phyloP scores from a whole-genome alignment of 2,113 vertebrate genomes.

The Gobius niger region DNA sequence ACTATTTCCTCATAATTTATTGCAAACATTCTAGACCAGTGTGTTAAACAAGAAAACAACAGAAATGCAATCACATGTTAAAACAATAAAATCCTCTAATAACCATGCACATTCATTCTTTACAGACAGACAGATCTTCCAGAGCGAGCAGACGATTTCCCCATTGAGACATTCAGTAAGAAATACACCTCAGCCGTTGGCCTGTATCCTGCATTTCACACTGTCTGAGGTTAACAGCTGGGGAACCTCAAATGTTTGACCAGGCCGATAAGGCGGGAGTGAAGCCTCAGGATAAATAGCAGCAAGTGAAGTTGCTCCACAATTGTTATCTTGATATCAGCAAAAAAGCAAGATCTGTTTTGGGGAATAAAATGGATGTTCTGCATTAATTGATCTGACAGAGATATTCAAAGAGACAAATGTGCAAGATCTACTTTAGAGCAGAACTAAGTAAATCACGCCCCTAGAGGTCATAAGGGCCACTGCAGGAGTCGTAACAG shows the following conservation, averaged over 20 bases:
- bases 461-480: no score
- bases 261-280: conserved; percentile 30
- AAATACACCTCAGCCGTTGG: conserved; percentile 29
- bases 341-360: no score
- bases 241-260: conserved; percentile 26
- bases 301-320: background rate
- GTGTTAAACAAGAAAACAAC: conserved; percentile 9
- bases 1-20: background rate
- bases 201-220: conserved; percentile 38
- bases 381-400: no score
- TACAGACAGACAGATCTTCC: conserved; percentile 25
- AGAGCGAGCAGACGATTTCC: conserved; percentile 32
- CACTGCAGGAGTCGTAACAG: no score
- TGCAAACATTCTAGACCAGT: background rate
- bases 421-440: no score
- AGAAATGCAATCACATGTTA: conserved; percentile 35
- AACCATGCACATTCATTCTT: conserved; percentile 18
- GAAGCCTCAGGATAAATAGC: conserved; percentile 11
- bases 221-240: conserved; percentile 28
- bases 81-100: conserved; percentile 37
- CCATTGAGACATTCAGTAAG: conserved; percentile 18
- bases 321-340: no score
- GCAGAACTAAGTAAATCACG: no score
- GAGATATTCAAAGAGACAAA: no score
- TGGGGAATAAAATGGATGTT: no score